A percentile compares a stretch with the other conserved stretches of the same genome.
phyloP scores from a whole-genome alignment of 1,140 invertebrate genomes.

The Leptinotarsa texana region DNA sequence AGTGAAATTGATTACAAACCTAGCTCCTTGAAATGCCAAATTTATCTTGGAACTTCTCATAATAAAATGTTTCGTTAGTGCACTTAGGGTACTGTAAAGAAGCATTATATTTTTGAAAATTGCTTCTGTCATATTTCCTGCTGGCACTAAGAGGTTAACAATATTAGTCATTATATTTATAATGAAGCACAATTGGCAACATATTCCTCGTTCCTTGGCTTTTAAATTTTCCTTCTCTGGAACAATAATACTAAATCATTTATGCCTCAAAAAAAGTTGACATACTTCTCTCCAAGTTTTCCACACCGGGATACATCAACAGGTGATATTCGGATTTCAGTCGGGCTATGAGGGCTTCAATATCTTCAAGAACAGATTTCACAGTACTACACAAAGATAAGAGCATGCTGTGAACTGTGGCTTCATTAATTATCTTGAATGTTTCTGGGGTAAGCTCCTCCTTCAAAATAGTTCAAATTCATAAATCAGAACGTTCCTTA shows the following conservation, averaged over 20 bases:
- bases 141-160: slow-evolving; percentile 50
- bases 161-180: slow-evolving; percentile 55
- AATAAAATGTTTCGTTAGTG: slow-evolving; percentile 59
- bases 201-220: slow-evolving; percentile 57
- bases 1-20: slow-evolving; percentile 43
- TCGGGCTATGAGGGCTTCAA: slow-evolving; percentile 55
- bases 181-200: slow-evolving; percentile 57
- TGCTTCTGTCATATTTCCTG: slow-evolving; percentile 54
- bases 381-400: slow-evolving; percentile 52
- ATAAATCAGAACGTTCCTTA: neutral
- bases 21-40: slow-evolving; percentile 57
- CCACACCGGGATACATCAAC: slow-evolving; percentile 46
- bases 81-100: slow-evolving; percentile 56
- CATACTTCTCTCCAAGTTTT: slow-evolving; percentile 48
- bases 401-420: slow-evolving; percentile 51
- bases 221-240: slow-evolving; percentile 54
- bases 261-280: neutral
- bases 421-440: slow-evolving; percentile 55
- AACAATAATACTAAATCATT: slow-evolving; percentile 12
- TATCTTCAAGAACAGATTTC: slow-evolving; percentile 57
- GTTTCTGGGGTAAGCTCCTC: slow-evolving; percentile 40
- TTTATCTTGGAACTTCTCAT: slow-evolving; percentile 55
- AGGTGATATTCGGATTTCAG: slow-evolving; percentile 57
- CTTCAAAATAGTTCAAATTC: slow-evolving; percentile 34
- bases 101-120: slow-evolving; percentile 58